phyloP scores from a whole-genome alignment of 2,888 invertebrate species.

The Loripinus fragilis region DNA sequence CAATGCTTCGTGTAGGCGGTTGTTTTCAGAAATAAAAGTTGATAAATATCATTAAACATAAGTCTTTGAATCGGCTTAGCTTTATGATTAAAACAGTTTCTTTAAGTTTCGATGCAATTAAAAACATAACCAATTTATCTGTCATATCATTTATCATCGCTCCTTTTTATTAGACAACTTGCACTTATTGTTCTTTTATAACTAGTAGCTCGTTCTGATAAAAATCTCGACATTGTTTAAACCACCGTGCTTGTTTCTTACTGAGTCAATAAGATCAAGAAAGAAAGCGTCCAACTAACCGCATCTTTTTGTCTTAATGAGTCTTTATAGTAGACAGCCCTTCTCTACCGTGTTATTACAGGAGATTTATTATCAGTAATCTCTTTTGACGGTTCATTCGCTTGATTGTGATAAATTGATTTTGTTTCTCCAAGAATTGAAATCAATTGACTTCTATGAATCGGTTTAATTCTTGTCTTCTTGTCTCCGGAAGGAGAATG shows the following conservation, averaged over 20 bases:
- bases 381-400: slow-evolving; percentile 52
- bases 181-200: slow-evolving; percentile 8
- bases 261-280: slow-evolving; percentile 2
- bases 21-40: too few species aligned
- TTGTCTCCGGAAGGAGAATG: slow-evolving; percentile 8
- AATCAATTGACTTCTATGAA: slow-evolving; percentile 9
- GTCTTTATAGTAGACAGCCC: slow-evolving; percentile 6
- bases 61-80: not conserved
- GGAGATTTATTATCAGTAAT: slow-evolving; percentile 61
- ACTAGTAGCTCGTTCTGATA: not conserved
- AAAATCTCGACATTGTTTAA: not conserved
- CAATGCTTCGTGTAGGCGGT: too few species aligned
- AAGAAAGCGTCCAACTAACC: slow-evolving; percentile 7
- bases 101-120: not conserved
- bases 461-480: slow-evolving; percentile 11
- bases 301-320: slow-evolving; percentile 14
- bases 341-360: slow-evolving; percentile 53
- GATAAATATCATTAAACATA: not conserved
- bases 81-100: slow-evolving; percentile 3
- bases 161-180: not conserved
- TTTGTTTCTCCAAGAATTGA: slow-evolving; percentile 32
- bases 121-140: not conserved
- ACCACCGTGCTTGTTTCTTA: slow-evolving; percentile 4
- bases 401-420: slow-evolving; percentile 57
- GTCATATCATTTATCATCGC: not conserved